phyloP scores from a whole-genome alignment of 2,113 vertebrate species.

The Bujurquina vittata region DNA sequence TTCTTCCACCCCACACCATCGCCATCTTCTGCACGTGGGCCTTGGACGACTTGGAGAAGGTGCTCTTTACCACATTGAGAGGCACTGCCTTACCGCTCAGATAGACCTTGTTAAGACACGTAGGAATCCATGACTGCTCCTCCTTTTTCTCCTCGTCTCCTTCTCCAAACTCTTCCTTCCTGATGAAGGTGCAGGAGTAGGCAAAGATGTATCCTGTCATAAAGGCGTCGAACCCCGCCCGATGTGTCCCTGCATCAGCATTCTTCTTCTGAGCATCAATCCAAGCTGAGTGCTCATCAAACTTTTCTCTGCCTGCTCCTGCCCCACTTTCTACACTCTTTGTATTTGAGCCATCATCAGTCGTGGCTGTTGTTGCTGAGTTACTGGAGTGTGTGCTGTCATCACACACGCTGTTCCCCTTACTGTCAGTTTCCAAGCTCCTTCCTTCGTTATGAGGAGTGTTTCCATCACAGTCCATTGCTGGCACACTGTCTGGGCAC shows the following conservation, averaged over 20 bases:
- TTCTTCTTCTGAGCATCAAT: constrained; percentile 41
- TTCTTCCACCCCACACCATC: constrained; percentile 81
- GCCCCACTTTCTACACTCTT: not conserved
- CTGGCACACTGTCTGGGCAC: not conserved
- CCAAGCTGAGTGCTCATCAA: not conserved
- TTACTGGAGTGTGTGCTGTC: not conserved
- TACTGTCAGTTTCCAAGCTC: not conserved
- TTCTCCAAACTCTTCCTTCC: constrained; percentile 25
- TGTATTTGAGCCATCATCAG: not conserved
- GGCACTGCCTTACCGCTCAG: constrained; percentile 94
- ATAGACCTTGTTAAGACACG: constrained; percentile 93
- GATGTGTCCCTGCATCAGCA: constrained; percentile 81
- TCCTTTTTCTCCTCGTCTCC: constrained; percentile 7
- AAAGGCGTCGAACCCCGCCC: constrained; percentile 96
- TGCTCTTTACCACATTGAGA: constrained; percentile 92
- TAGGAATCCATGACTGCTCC: constrained; percentile 76
- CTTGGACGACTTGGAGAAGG: constrained; percentile 92
- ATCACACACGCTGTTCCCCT: constrained; percentile 21
- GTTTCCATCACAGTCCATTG: not conserved
- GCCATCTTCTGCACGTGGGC: constrained; percentile 93
- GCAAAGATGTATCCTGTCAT: constrained; percentile 97
- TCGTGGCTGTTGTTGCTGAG: not conserved
- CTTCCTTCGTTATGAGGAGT: not conserved
- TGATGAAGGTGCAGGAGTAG: constrained; percentile 78
- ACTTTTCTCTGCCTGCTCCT: not conserved